phyloP scores from a whole-genome alignment of 1,140 invertebrate species.

The Drosophila ogumai region DNA sequence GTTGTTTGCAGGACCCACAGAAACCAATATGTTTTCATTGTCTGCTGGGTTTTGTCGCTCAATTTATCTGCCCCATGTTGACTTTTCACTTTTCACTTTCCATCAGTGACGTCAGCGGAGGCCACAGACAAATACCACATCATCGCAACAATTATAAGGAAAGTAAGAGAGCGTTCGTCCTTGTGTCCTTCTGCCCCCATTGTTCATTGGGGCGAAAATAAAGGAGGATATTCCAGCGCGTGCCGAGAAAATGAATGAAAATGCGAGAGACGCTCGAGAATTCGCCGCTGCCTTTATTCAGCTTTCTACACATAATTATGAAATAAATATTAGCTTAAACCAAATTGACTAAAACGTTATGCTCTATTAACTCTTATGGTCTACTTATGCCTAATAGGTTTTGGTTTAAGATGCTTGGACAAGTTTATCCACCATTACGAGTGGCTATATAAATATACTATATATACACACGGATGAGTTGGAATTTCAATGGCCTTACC shows the following conservation, averaged over 20 bases:
- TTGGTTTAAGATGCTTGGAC: slow-evolving; percentile 65
- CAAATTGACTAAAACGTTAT: slow-evolving; percentile 77
- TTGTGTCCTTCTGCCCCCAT: slow-evolving; percentile 62
- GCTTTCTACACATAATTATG: slow-evolving; percentile 62
- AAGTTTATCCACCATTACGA: slow-evolving; percentile 38
- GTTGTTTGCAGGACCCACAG: slow-evolving; percentile 45
- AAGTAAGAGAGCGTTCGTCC: slow-evolving; percentile 44
- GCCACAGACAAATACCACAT: slow-evolving; percentile 45
- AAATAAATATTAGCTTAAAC: slow-evolving; percentile 81
- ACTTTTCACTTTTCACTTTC: slow-evolving; percentile 31
- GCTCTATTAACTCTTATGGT: slow-evolving; percentile 71
- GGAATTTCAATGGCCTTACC: slow-evolving; percentile 54
- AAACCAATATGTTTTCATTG: slow-evolving; percentile 64
- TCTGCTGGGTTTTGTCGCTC: slow-evolving; percentile 41
- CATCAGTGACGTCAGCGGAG: slow-evolving; percentile 46
- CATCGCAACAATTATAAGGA: slow-evolving; percentile 54
- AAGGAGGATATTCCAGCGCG: slow-evolving; percentile 53
- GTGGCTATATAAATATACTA: slow-evolving; percentile 26
- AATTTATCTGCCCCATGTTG: slow-evolving; percentile 51
- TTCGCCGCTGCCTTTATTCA: slow-evolving; percentile 61
- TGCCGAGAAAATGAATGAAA: slow-evolving; percentile 59
- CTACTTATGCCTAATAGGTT: slow-evolving; percentile 56
- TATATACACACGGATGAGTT: slow-evolving; percentile 24
- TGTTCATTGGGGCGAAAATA: slow-evolving; percentile 51
- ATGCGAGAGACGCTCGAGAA: slow-evolving; percentile 27